Percentiles rank a stretch among this genome's conserved stretches.
phyloP scores from a whole-genome alignment of 2,113 vertebrate genomes.

The Urocynchramus pylzowi region DNA sequence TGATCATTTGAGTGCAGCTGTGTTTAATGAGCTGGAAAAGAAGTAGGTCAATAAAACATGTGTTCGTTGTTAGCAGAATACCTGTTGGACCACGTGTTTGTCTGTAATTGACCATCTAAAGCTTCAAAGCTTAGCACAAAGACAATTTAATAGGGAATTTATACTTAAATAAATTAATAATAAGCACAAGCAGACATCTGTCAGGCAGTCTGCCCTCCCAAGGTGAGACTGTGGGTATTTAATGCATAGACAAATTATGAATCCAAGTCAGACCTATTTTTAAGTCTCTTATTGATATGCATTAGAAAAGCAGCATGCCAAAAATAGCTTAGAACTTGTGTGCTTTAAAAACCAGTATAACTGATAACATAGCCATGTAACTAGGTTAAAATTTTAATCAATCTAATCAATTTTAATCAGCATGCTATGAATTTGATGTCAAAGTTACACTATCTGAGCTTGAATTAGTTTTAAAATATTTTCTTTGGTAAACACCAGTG shows the following conservation, averaged over 20 bases:
- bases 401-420: not conserved
- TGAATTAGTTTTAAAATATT: not conserved
- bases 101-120: constrained; percentile 45
- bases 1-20: constrained; percentile 58
- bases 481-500: not conserved
- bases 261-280: constrained; percentile 19
- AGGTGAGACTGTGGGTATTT: constrained; percentile 4
- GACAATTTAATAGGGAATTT: constrained; percentile 36
- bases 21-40: constrained; percentile 63
- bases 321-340: not conserved
- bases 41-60: constrained; percentile 66
- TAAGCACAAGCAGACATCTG: constrained; percentile 16
- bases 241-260: not conserved
- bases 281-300: not conserved
- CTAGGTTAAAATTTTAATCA: not conserved
- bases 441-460: not conserved
- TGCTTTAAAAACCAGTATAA: not conserved
- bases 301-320: not conserved
- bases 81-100: constrained; percentile 27
- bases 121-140: constrained; percentile 59
- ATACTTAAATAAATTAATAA: constrained; percentile 40
- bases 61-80: constrained; percentile 54
- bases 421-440: not conserved
- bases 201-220: not conserved
- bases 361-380: not conserved